Base-by-base conservation (phyloP, 2,113 vertebrate species). In the Mirounga angustirostris region DNA sequence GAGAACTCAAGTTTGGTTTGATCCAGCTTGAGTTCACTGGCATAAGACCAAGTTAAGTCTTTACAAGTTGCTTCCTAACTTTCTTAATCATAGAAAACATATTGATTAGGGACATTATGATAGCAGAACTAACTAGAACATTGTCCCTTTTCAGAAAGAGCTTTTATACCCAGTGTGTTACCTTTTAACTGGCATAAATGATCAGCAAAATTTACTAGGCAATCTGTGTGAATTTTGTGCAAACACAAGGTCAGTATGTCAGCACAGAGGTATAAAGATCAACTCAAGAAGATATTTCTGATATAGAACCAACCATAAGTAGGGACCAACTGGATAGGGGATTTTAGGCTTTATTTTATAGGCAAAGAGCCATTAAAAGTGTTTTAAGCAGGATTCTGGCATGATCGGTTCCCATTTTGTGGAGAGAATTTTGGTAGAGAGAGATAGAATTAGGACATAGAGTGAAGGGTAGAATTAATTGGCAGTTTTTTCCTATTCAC, bases 31-130 rank as follows among this genome's bases (percentile, higher is more conserved):
- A 22, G 56, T 84, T 97, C 65, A 95, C 19, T 80, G 79, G 92
- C 0, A 67, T n/a, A 96, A 80, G n/a, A 92, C 56, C 94, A 84
- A 95, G 56, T 96, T 96, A 97, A 95, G 95, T 92, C 65, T 79
- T 95, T 88, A 61, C 28, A 91, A 73, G 5, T 4, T 56, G 71
- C 4, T 58, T 91, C 96, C 46, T 87, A 91, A 92, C 59, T 83
- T 85, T 91, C 79, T 95, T 65, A 93, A 84, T 91, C 82, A 89
- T 61, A 15, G 36, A 79, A 97, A 88, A 69, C 19, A 73, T 74
- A 89, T 36, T 92, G 22, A 93, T 52, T 91, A 12, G 92, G 82
- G n/a, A 96, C 65, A 83, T 33, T 10, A 61, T 58, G 30, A 93
- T 16, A 93, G 50, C 40, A 97, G 95, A 94, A 63, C 18, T 94